phyloP scores from a whole-genome alignment of 2,113 vertebrate genomes.

The Fregata magnificens region DNA sequence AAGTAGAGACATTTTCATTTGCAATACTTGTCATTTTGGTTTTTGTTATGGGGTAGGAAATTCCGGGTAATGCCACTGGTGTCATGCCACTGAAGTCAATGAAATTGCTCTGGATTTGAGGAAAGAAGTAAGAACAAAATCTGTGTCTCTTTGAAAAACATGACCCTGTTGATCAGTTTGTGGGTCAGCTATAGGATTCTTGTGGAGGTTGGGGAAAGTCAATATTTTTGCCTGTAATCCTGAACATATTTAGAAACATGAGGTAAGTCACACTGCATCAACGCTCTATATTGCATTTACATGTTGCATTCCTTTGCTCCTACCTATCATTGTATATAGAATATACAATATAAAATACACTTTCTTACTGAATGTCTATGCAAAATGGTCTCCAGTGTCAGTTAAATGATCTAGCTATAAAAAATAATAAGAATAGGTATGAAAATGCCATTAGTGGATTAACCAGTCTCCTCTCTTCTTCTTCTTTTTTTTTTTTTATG shows the following conservation, averaged over 20 bases:
- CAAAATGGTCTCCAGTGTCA: background rate
- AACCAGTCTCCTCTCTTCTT: fast-evolving
- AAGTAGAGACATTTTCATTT: background rate
- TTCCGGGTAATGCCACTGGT: background rate
- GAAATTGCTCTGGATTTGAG: background rate
- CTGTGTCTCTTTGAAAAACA: background rate
- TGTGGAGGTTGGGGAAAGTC: background rate
- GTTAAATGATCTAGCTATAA: background rate
- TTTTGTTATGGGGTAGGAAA: background rate
- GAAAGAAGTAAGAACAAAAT: background rate
- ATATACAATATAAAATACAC: background rate
- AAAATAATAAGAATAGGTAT: background rate
- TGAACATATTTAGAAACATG: background rate
- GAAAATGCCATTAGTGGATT: background rate
- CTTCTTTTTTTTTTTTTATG: background rate
- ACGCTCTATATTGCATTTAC: background rate
- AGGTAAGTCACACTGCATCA: background rate
- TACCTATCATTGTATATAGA: background rate
- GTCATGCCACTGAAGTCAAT: background rate
- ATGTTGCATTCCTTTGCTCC: background rate
- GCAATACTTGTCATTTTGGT: background rate
- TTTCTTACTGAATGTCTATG: background rate
- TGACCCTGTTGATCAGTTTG: background rate
- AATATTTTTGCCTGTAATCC: background rate
- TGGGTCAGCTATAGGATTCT: background rate